Conservation (phyloP, 2,797 vertebrate species). For the Valencia hispanica region DNA sequence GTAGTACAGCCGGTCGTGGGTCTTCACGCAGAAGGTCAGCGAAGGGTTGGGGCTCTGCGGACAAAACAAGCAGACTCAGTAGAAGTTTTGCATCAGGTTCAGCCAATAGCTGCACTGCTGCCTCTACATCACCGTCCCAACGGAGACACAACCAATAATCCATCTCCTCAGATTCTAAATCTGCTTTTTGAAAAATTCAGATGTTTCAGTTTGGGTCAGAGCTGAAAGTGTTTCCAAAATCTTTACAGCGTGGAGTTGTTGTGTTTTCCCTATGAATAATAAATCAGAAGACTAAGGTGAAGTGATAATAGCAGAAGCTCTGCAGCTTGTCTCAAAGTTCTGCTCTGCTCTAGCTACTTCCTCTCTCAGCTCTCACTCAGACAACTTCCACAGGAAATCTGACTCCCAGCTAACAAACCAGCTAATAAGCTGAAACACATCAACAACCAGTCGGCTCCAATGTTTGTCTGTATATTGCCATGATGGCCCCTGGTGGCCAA, state of each 20-base stretch:
- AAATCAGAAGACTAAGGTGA: slow-evolving; percentile 1
- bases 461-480: neutral
- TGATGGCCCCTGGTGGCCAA: neutral
- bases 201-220: neutral
- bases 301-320: neutral
- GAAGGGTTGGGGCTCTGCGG: slow-evolving; percentile 92
- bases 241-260: neutral
- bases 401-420: neutral
- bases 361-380: neutral
- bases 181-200: neutral
- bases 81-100: neutral
- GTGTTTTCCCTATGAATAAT: neutral
- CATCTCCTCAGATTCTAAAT: neutral
- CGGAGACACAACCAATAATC: slow-evolving; percentile 3
- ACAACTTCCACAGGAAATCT: neutral
- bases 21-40: slow-evolving; percentile 97
- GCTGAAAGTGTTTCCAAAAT: neutral
- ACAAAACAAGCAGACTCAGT: neutral
- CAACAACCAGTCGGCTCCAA: neutral
- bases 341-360: neutral
- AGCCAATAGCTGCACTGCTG: neutral
- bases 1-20: slow-evolving; percentile 95
- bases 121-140: neutral
- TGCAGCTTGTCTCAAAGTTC: neutral
- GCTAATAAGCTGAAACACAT: neutral